Base-by-base conservation (phyloP, 1,140 invertebrate species). In the Drosophila elegans region DNA sequence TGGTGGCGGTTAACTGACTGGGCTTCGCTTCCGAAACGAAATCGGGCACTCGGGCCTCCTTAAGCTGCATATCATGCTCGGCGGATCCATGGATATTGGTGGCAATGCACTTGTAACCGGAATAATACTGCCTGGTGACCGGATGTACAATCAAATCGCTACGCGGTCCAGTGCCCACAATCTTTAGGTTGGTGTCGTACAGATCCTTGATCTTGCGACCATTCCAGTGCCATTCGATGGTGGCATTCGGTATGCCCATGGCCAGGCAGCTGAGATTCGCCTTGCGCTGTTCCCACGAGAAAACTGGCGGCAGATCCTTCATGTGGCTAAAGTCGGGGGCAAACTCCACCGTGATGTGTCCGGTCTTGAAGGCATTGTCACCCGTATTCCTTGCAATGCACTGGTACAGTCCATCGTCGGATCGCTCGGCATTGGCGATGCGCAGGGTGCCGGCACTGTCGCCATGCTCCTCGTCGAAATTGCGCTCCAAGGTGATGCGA, bases 251-350 rank as follows among this genome's bases (percentile, higher is more conserved):
- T 85, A 98, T 90, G 12, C 91, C 80, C 82, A 83, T 80, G 10
- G 97, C 97, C n/a, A 97, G 93, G 86, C 97, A 98, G 36, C 96
- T 97, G 1, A 98, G 93, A 89, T 98, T 98, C 0, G 96, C 96
- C 3, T 95, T 95, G 72, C 94, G 94, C 38, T 94, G 93, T 27
- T 96, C 94, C 97, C 97, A 98, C 5, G 96, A 96, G 95, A 96
- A 98, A 1, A 95, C 93, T 0, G 94, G 94, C 3, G 95, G 95
- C 4, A 94, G 85, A 67, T 96, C 95, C 54, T 94, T 94, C 93
- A 96, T 96, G n/a, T 95, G 94, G 34, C 94, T 95, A 86, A 98
- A 97, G 1, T 95, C 95, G 2, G 97, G 97, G 6, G 94, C 94
- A 92, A 97, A 97, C 83, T 98, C 95, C 2, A 98, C 96, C 1